phyloP scores from a whole-genome alignment of 2,888 invertebrate species.

The Caradrina kadenii region DNA sequence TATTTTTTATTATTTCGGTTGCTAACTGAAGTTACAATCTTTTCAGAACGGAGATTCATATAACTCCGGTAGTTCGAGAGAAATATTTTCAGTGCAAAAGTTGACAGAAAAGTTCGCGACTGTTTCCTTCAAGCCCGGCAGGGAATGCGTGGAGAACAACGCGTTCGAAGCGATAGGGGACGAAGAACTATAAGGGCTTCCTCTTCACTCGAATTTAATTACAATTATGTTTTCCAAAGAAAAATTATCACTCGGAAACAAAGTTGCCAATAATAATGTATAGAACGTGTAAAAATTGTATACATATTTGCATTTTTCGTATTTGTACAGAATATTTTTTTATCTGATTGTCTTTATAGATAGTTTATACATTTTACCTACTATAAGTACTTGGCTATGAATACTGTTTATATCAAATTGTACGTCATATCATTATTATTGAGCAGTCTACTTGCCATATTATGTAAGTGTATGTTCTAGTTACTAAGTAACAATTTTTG shows the following conservation, averaged over 20 bases:
- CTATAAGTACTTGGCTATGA: constrained; percentile 66
- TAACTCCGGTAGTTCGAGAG: constrained; percentile 89
- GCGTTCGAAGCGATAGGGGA: constrained; percentile 99
- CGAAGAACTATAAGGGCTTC: constrained; percentile 93
- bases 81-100: constrained; percentile 94
- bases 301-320: constrained; percentile 66
- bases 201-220: constrained; percentile 59
- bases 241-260: constrained; percentile 65
- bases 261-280: constrained; percentile 82
- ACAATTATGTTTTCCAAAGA: constrained; percentile 77
- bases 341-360: constrained; percentile 57
- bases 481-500: constrained; percentile 61
- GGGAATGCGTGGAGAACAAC: constrained; percentile 96
- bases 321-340: constrained; percentile 70
- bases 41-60: constrained; percentile 91
- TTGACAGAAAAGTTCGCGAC: constrained; percentile 93
- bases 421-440: constrained; percentile 66
- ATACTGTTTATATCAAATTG: constrained; percentile 55
- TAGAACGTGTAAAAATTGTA: constrained; percentile 65
- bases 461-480: constrained; percentile 57
- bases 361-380: constrained; percentile 50
- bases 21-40: constrained; percentile 14
- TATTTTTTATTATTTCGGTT: not conserved
- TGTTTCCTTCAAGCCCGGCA: constrained; percentile 93
- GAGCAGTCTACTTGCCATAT: constrained; percentile 65